Base-by-base conservation (phyloP, 2,888 invertebrate genomes). In the Andrena bucephala region DNA sequence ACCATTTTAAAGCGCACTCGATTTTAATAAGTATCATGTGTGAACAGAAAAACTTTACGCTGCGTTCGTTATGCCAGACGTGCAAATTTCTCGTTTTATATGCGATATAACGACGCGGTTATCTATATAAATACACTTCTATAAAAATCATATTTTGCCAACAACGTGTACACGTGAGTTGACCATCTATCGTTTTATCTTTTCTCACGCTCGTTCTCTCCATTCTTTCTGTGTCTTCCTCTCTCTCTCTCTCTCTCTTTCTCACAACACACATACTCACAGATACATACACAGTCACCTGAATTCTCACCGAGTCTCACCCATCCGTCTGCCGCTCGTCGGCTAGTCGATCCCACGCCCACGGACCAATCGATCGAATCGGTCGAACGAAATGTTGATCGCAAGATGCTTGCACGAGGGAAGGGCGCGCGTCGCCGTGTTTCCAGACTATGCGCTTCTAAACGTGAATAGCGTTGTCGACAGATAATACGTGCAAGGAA, bases 71-170 rank as follows among this genome's bases (percentile, higher is more conserved):
- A 68, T 63, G 73, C 63, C 62, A 73, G 36, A 68, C 60, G 81
- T 79, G 79, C 73, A 68, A 81, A 65, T 78, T 69, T 62, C 20
- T 42, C 20, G 52, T 52, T 42, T 24, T 60, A 57, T 66, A 71
- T 68, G 81, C 81, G 54, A 63, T 72, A 78, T 68, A 72, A 78
- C 80, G 78, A 78, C 72, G 79, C 72, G 67, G 57, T 78, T 80
- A 80, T 63, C 81, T 78, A 79, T 81, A 81, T 81, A 81, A 81
- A 81, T 81, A 81, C 67, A 79, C 42, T 74, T 80, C 81, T 81
- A 81, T 81, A 80, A 81, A 81, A 81, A 80, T 80, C 74, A 73
- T 80, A 81, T 69, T 80, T 59, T 60, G 65, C 79, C 74, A 79
- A 81, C 80, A 66, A 79, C 57, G 42, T 42, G 42, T 42, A 42